Conservation (phyloP, 2,888 invertebrate species). For the Synergus japonicus region DNA sequence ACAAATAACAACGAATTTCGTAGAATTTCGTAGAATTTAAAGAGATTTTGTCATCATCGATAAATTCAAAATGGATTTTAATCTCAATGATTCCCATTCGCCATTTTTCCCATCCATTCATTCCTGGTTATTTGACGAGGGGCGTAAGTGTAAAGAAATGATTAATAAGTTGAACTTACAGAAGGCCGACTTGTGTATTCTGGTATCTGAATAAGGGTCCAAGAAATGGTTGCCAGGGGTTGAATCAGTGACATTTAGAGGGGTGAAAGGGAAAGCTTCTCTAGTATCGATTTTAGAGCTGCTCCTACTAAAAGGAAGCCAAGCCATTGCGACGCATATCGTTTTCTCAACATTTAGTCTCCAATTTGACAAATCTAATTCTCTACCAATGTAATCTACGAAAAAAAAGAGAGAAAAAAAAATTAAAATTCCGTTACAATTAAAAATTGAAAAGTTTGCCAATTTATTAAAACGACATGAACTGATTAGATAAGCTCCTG, state of each 20-base stretch:
- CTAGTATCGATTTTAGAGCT: slow-evolving; percentile 53
- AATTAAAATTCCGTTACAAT: neutral
- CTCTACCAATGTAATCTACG: neutral
- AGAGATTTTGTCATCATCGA: too few species aligned
- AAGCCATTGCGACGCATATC: slow-evolving; percentile 50
- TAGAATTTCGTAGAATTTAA: too few species aligned
- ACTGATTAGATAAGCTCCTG: too few species aligned
- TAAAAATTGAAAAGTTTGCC: neutral
- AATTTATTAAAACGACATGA: too few species aligned
- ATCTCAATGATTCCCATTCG: neutral
- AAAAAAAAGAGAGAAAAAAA: neutral
- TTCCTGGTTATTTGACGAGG: neutral
- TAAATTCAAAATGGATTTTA: neutral
- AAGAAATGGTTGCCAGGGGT: slow-evolving; percentile 38
- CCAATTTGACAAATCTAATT: neutral
- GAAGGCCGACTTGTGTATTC: neutral
- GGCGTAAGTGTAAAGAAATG: neutral
- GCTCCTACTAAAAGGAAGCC: slow-evolving; percentile 27
- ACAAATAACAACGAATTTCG: too few species aligned
- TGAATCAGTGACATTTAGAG: slow-evolving; percentile 51
- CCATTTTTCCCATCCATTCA: neutral
- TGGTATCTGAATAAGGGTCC: slow-evolving; percentile 3
- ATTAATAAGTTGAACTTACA: neutral
- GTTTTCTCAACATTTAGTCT: slow-evolving; percentile 27
- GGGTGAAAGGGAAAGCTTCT: slow-evolving; percentile 44